Percentiles rank a stretch among this genome's conserved stretches.
These are phyloP conservation scores for Engystomops pustulosus DNA, from an alignment of 2,113 vertebrate genomes.

Conservation along the genomic window DNA sequence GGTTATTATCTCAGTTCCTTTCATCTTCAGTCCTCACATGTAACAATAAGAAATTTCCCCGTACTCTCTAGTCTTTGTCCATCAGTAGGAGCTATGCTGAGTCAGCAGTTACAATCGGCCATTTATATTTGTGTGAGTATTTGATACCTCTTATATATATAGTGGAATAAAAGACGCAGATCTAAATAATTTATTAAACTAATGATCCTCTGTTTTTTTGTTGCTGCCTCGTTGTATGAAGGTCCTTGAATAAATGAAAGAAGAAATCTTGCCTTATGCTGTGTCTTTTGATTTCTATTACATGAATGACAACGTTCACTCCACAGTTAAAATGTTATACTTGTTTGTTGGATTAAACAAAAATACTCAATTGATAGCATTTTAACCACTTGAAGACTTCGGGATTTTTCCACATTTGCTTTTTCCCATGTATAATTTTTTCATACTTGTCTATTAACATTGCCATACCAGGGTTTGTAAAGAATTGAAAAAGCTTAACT, in stretches of 20 bases:
- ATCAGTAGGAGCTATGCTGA: neutral
- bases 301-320: too few relatives aligned
- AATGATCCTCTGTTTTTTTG: neutral
- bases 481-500: too few relatives aligned
- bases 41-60: neutral
- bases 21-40: constrained; percentile 18
- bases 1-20: constrained; percentile 36
- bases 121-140: neutral
- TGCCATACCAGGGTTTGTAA: too few relatives aligned
- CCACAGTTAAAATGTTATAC: too few relatives aligned
- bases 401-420: too few relatives aligned
- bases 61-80: neutral
- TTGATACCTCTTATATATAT: neutral
- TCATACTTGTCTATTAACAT: too few relatives aligned
- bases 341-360: too few relatives aligned
- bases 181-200: neutral
- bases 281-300: neutral
- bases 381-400: too few relatives aligned
- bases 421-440: too few relatives aligned
- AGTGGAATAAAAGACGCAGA: neutral
- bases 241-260: neutral
- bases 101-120: neutral
- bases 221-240: neutral
- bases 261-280: neutral
- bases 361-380: too few relatives aligned